These are phyloP conservation scores for Cephus spinipes DNA, from an alignment of 2,888 invertebrate genomes.

Conservation along the genomic window DNA sequence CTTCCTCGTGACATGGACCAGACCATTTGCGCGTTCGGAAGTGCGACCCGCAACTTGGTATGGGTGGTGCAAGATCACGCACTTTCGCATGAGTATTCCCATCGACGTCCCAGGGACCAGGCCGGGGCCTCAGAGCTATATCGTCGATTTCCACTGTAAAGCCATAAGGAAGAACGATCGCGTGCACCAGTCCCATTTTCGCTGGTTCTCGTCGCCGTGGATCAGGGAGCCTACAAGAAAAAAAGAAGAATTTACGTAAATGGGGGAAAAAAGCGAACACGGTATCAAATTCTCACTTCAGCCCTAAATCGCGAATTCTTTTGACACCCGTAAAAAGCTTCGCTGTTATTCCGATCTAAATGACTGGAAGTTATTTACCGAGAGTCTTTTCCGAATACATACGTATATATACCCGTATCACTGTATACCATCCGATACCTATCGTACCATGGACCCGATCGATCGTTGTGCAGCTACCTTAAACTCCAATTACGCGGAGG, in stretches of 20 bases:
- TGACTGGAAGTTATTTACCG: neutral
- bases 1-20: neutral
- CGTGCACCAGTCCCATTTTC: neutral
- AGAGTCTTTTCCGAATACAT: neutral
- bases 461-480: neutral
- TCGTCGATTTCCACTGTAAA: neutral
- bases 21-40: neutral
- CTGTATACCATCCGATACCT: neutral
- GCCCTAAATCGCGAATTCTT: neutral
- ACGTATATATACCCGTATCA: neutral
- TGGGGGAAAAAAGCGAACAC: too few species aligned
- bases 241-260: neutral
- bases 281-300: neutral
- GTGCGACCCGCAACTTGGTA: too few species aligned
- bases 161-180: neutral
- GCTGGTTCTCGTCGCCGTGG: neutral
- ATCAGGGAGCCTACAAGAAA: neutral
- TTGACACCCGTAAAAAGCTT: neutral
- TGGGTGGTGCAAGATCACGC: neutral
- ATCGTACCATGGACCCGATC: neutral
- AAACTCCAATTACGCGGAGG: neutral
- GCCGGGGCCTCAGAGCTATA: too few species aligned
- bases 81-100: neutral
- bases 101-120: neutral
- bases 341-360: neutral